Base-by-base conservation (phyloP, 2,113 vertebrate genomes). In the Callipepla squamata region DNA sequence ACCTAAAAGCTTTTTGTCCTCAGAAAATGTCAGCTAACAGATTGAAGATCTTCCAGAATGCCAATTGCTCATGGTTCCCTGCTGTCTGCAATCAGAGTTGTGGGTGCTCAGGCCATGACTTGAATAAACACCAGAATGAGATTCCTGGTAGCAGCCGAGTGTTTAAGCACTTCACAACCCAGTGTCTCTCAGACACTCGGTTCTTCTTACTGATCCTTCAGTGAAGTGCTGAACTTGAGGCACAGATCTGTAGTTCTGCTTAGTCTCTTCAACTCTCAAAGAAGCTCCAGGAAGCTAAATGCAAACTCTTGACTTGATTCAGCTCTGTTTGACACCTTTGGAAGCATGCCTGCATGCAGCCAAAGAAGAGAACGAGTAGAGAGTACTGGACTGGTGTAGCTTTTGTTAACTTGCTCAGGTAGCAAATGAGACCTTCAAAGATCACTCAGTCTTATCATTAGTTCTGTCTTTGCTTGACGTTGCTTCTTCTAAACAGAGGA, bases 11-110 rank as follows among this genome's bases (percentile, higher is more conserved):
- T 77, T 93, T 89, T 91, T 18, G 48, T 90, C 77, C 87, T 53
- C 84, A 91, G 92, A 91, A 95, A 85, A 91, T 80, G 70, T 92
- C 84, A 85, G 45, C 50, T 82, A 92, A 67, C 40, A 89, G 78
- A 89, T 87, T 6, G 6, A 96, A 92, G 89, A 70, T 85, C 45
- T 65, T 91, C 62, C 74, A 34, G 92, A 90, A 73, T 92, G 62
- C 45, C 1, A 0, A 73, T 36, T 90, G 73, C 34, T 90, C 22
- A 40, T 26, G 18, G 40, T 58, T 94, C 66, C 66, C 48, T 85
- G 21, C 18, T 85, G 59, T 80, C 87, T 80, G 68, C 26, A 80
- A 74, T 30, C 4, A 7, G 62, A 89, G 47, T 3, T 44, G 9
- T 89, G 80, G 69, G 53, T 86, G 66, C 74, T 92, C 58, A 38